A percentile compares a stretch with the other conserved stretches of the same genome.
phyloP scores from a whole-genome alignment of 2,888 invertebrate species.

The Acrocyrtus sp. region DNA sequence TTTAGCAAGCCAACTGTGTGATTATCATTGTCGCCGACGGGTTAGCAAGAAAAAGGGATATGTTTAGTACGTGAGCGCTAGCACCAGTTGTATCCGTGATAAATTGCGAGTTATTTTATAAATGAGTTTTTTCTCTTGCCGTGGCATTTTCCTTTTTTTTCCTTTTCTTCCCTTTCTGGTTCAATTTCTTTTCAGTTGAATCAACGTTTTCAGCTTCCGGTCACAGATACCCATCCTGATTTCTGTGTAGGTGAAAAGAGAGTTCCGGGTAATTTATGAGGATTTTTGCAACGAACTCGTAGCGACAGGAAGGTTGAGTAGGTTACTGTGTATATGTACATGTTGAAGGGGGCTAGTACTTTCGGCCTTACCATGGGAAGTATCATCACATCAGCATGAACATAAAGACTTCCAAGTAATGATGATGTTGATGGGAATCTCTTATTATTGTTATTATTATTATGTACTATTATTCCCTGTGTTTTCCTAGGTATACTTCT shows the following conservation, averaged over 20 bases:
- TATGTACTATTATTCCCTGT: conserved; percentile 48
- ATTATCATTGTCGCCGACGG: conserved; percentile 39
- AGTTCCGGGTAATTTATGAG: conserved; percentile 30
- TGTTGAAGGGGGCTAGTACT: too few relatives aligned
- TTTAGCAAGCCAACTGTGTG: too few relatives aligned
- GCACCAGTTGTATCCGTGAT: conserved; percentile 38
- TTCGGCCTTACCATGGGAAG: too few relatives aligned
- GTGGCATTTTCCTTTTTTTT: conserved; percentile 9
- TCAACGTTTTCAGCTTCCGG: conserved; percentile 47
- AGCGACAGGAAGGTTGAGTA: too few relatives aligned
- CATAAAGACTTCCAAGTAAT: conserved; percentile 24
- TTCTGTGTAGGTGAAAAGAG: conserved; percentile 7
- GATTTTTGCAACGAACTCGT: too few relatives aligned
- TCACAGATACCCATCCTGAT: conserved; percentile 19
- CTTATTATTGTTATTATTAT: conserved; percentile 36
- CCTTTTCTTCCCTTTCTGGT: background rate
- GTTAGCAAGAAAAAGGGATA: conserved; percentile 1
- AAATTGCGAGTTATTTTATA: conserved; percentile 42
- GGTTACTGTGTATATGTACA: too few relatives aligned
- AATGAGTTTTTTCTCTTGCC: conserved; percentile 5
- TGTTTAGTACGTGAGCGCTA: background rate
- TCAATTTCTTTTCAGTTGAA: conserved; percentile 26
- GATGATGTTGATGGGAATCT: conserved; percentile 33
- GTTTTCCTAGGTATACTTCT: conserved; percentile 25
- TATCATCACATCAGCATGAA: too few relatives aligned